Evolutionary conservation across 2,113 vertebrate species (phyloP).

Genomic region (Meriones unguiculatus): DNA sequence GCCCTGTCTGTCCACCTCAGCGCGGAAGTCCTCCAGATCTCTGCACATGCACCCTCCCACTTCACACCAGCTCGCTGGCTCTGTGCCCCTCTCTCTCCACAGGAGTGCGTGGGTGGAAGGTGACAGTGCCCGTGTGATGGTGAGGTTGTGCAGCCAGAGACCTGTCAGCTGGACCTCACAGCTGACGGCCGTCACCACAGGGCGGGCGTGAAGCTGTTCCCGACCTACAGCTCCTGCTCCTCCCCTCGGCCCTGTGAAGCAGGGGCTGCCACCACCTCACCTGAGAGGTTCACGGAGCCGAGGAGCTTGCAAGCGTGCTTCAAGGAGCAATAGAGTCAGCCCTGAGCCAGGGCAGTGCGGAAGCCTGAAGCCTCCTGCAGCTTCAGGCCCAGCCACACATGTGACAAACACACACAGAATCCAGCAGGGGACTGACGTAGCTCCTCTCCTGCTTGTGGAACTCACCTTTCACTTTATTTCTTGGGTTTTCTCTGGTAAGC

Average conservation of each 20-base stretch:
- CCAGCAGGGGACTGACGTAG: neutral
- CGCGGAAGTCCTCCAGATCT: neutral
- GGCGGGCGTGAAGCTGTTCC: neutral
- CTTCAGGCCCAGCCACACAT: neutral
- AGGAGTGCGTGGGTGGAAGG: neutral
- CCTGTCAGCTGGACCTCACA: neutral
- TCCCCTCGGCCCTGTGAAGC: too few species aligned
- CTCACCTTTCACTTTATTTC: slow-evolving; percentile 14
- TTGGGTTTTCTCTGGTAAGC: neutral
- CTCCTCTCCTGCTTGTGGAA: neutral
- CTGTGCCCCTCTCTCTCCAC: neutral
- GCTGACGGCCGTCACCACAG: too few species aligned
- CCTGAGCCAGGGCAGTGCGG: neutral
- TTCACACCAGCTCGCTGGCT: neutral
- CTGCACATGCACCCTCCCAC: neutral
- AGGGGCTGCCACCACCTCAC: neutral
- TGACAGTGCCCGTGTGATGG: neutral
- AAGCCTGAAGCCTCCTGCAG: accelerated
- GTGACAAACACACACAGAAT: neutral
- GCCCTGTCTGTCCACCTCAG: neutral
- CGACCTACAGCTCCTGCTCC: neutral
- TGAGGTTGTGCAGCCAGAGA: neutral
- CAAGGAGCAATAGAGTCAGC: neutral
- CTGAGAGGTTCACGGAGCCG: neutral
- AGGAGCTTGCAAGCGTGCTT: neutral